Conservation (phyloP, 2,113 vertebrate genomes). For the Sinocyclocheilus anshuiensis region DNA sequence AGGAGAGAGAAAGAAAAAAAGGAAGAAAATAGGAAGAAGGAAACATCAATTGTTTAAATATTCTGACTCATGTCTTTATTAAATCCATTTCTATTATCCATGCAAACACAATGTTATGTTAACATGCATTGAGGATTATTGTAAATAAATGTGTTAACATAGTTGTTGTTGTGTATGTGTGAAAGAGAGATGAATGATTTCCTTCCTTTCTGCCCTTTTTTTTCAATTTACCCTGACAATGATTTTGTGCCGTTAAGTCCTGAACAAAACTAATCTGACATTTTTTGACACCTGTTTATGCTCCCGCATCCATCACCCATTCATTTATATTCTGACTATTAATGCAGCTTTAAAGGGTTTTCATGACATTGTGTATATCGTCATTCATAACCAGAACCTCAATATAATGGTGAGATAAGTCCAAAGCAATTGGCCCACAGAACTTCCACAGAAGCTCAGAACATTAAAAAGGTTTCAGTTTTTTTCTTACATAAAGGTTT, state of each 20-base stretch:
- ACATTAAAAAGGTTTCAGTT: neutral
- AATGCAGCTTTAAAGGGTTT: neutral
- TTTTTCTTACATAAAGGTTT: slow-evolving; percentile 17
- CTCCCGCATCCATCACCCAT: neutral
- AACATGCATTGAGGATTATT: slow-evolving; percentile 68
- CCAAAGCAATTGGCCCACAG: neutral
- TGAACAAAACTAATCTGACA: slow-evolving; percentile 50
- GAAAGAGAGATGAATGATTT: slow-evolving; percentile 14
- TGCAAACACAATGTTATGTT: slow-evolving; percentile 57
- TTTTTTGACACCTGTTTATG: slow-evolving; percentile 42
- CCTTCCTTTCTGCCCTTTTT: neutral
- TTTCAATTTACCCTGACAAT: slow-evolving; percentile 49
- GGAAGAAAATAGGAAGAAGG: neutral
- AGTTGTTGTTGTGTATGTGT: neutral
- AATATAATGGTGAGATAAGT: slow-evolving; percentile 3
- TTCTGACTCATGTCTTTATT: slow-evolving; percentile 63
- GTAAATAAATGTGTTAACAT: slow-evolving; percentile 61
- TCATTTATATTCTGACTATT: neutral
- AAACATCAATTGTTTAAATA: slow-evolving; percentile 66
- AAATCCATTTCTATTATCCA: slow-evolving; percentile 65
- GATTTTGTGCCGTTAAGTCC: slow-evolving; percentile 18
- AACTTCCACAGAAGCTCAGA: neutral
- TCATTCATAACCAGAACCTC: slow-evolving; percentile 21
- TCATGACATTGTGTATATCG: slow-evolving; percentile 3
- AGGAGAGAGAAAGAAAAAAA: slow-evolving; percentile 57